Conservation (phyloP, 2,113 vertebrate species). For the Thinocorus orbignyianus region DNA sequence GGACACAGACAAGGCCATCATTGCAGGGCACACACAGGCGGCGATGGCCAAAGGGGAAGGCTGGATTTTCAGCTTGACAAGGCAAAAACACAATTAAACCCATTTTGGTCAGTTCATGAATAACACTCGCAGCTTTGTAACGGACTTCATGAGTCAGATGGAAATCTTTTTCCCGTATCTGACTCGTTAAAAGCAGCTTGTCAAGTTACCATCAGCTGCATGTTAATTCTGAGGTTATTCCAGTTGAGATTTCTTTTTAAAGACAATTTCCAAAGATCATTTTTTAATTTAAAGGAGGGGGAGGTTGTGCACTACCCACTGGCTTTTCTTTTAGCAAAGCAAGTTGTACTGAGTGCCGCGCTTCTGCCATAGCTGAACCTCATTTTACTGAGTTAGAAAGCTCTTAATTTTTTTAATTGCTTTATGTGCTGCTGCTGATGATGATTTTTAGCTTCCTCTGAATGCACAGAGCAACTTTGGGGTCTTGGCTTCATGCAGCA, state of each 20-base stretch:
- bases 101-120: neutral
- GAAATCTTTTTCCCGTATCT: neutral
- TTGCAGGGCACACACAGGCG: fast-evolving
- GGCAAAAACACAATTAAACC: neutral
- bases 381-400: neutral
- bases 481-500: conserved; percentile 25
- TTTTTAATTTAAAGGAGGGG: neutral
- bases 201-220: neutral
- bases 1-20: neutral
- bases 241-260: neutral
- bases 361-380: neutral
- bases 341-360: neutral
- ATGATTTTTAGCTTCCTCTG: neutral
- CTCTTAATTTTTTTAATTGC: neutral
- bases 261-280: neutral
- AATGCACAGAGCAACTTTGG: neutral
- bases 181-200: neutral
- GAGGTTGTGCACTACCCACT: neutral
- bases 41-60: neutral
- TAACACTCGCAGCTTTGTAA: neutral
- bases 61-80: neutral
- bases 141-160: neutral
- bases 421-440: neutral
- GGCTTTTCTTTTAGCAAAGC: conserved; percentile 57
- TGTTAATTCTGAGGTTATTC: neutral